These are phyloP conservation scores for Ptycholaimellus sp. DNA, from an alignment of 2,888 invertebrate species.

Conservation along the genomic window DNA sequence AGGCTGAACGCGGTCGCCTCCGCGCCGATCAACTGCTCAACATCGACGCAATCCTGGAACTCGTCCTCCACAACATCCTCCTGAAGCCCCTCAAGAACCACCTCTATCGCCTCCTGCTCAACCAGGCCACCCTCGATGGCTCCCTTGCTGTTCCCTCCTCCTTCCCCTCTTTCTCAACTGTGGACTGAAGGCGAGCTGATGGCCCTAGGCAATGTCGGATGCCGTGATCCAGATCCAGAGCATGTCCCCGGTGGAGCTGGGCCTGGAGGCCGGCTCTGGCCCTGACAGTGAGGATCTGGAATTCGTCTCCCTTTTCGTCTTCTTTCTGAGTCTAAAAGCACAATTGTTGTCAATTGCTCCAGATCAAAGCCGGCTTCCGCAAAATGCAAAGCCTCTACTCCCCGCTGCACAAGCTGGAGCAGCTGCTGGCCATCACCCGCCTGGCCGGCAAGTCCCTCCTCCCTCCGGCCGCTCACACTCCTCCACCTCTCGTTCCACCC, in stretches of 20 bases:
- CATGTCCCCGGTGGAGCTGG: conserved; percentile 30
- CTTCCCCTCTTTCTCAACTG: no score
- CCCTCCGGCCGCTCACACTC: neutral
- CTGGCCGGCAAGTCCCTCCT: conserved; percentile 39
- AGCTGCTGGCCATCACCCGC: conserved; percentile 62
- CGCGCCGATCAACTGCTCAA: conserved; percentile 74
- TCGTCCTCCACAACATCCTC: conserved; percentile 70
- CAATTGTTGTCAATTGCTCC: conserved; percentile 14
- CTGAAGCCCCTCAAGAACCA: conserved; percentile 34
- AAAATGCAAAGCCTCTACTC: conserved; percentile 70
- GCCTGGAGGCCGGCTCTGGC: conserved; percentile 22
- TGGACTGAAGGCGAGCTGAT: no score
- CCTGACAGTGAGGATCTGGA: neutral
- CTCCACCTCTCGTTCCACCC: no score
- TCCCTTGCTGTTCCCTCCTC: no score
- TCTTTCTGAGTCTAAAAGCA: no score
- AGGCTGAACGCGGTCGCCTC: conserved; percentile 54
- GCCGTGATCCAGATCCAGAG: conserved; percentile 30
- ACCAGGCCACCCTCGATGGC: conserved; percentile 25
- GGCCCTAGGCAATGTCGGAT: conserved; percentile 26
- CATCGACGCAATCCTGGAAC: conserved; percentile 76
- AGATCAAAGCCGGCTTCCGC: conserved; percentile 45
- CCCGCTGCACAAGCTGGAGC: conserved; percentile 71
- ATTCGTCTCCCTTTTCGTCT: neutral
- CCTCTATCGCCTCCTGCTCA: conserved; percentile 25